These are phyloP conservation scores for Trichosurus vulpecula DNA, from an alignment of 2,797 vertebrate species.

Conservation along the genomic window DNA sequence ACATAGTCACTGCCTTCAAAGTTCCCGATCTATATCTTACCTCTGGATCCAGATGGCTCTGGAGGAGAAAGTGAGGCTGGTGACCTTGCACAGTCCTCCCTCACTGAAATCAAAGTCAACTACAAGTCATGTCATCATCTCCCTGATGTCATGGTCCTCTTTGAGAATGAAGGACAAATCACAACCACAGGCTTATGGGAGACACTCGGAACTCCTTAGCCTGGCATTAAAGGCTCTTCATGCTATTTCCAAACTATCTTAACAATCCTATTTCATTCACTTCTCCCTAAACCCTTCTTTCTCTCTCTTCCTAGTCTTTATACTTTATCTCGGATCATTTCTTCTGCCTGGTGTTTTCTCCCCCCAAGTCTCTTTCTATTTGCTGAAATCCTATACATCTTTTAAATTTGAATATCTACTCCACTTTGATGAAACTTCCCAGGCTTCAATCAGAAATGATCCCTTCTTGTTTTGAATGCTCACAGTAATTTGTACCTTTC, in stretches of 20 bases:
- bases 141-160: no score
- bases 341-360: not conserved
- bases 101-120: no score
- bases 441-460: not conserved
- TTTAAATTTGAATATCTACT: not conserved
- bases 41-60: no score
- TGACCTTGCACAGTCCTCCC: no score
- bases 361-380: not conserved
- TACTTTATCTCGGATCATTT: not conserved
- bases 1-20: no score
- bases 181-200: not conserved
- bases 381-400: not conserved
- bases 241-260: not conserved
- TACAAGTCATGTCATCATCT: no score
- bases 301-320: not conserved
- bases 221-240: not conserved
- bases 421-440: not conserved
- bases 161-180: no score
- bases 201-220: not conserved
- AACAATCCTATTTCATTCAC: not conserved
- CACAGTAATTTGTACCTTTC: not conserved
- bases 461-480: not conserved
- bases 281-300: not conserved
- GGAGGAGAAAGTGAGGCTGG: no score
- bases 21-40: no score